These are phyloP conservation scores for Hiodon alosoides DNA, from an alignment of 2,113 vertebrate species.

Conservation along the genomic window DNA sequence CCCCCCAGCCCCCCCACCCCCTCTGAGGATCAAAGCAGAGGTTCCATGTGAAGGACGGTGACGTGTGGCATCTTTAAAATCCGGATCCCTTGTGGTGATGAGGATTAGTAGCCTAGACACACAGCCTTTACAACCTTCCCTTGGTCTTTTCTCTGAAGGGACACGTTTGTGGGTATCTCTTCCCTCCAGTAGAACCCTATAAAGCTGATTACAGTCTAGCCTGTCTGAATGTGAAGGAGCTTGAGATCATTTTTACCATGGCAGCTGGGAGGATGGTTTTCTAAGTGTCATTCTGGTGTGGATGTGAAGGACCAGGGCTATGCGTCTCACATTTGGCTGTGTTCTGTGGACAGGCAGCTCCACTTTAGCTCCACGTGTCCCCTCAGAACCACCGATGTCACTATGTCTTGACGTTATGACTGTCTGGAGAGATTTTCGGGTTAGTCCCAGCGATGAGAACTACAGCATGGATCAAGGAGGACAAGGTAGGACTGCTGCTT, in stretches of 20 bases:
- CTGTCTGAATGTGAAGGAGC: neutral
- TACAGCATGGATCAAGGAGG: too few relatives aligned
- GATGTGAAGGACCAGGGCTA: too few relatives aligned
- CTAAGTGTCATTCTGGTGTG: too few relatives aligned
- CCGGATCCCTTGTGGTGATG: slow-evolving; percentile 10
- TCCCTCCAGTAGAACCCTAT: neutral
- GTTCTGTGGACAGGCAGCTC: too few relatives aligned
- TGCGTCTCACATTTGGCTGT: too few relatives aligned
- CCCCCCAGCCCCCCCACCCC: neutral
- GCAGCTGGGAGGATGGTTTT: neutral
- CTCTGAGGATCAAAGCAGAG: slow-evolving; percentile 5
- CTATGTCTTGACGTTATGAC: too few relatives aligned
- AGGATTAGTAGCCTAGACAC: slow-evolving; percentile 3
- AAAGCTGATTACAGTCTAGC: slow-evolving; percentile 12
- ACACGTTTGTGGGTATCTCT: neutral
- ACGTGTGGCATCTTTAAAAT: slow-evolving; percentile 8
- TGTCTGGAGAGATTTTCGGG: too few relatives aligned
- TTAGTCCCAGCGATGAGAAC: too few relatives aligned
- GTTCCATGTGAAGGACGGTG: neutral
- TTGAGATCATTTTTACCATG: neutral
- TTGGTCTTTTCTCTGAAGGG: neutral
- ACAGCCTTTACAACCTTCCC: neutral
- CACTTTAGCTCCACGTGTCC: too few relatives aligned
- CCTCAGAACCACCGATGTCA: too few relatives aligned
- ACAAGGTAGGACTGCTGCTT: too few relatives aligned